Evolutionary conservation across 2,113 vertebrate genomes (phyloP).

Genomic region (Scartelaos histophorus): DNA sequence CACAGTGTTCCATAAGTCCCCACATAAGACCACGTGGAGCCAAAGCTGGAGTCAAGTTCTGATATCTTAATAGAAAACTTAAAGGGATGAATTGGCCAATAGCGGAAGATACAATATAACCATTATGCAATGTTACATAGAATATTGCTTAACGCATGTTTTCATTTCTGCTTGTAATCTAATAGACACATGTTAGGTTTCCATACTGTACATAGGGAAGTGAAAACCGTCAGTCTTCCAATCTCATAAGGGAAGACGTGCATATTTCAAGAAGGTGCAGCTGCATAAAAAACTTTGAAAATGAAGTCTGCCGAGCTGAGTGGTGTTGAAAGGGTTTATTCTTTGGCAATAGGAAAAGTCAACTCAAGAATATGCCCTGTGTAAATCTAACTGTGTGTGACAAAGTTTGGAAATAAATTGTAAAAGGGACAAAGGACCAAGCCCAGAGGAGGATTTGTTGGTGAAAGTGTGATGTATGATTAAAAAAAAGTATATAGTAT

Average conservation of each 20-base stretch:
- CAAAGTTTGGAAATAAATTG: not conserved
- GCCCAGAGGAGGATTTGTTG: not conserved
- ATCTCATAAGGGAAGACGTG: not conserved
- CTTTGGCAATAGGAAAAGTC: not conserved
- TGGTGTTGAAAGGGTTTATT: not conserved
- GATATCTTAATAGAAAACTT: not conserved
- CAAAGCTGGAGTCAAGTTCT: not conserved
- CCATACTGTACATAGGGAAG: not conserved
- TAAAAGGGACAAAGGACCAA: not conserved
- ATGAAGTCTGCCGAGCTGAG: not conserved
- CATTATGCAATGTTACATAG: not conserved
- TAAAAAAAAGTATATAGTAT: not conserved
- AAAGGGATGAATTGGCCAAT: not conserved
- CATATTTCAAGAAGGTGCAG: not conserved
- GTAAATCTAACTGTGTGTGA: not conserved
- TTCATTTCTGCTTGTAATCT: not conserved
- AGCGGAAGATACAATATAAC: not conserved
- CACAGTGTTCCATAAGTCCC: conserved; percentile 39
- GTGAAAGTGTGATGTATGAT: not conserved
- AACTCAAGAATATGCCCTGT: not conserved
- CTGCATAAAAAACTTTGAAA: not conserved
- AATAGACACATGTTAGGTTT: not conserved
- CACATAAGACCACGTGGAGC: conserved; percentile 7
- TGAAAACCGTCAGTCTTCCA: not conserved
- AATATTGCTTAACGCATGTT: not conserved